These are phyloP conservation scores for Menidia beryllina DNA, from an alignment of 2,113 vertebrate genomes.

Conservation along the genomic window DNA sequence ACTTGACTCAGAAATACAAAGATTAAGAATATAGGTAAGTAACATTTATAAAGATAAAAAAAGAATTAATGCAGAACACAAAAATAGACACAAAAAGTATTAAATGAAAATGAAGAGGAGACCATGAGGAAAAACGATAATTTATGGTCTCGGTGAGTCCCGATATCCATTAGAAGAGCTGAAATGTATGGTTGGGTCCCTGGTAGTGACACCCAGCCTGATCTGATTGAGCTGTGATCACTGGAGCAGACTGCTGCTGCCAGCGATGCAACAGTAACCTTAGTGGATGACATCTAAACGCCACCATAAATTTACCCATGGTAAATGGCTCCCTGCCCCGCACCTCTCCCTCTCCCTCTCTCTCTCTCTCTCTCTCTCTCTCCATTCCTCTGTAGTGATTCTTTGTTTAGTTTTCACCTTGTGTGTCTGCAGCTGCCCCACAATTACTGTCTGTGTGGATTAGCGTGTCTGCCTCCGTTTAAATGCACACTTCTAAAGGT, in stretches of 20 bases:
- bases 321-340: slow-evolving; percentile 10
- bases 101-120: not conserved
- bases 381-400: not conserved
- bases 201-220: slow-evolving; percentile 61
- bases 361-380: slow-evolving; percentile 17
- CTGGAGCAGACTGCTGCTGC: slow-evolving; percentile 41
- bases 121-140: slow-evolving; percentile 45
- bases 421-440: slow-evolving; percentile 33
- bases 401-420: slow-evolving; percentile 1
- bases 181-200: slow-evolving; percentile 67
- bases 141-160: slow-evolving; percentile 53
- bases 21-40: not conserved
- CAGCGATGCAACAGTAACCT: slow-evolving; percentile 55
- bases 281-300: slow-evolving; percentile 47
- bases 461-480: slow-evolving; percentile 38
- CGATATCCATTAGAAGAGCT: slow-evolving; percentile 61
- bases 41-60: too few relatives aligned
- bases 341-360: slow-evolving; percentile 19
- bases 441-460: slow-evolving; percentile 28
- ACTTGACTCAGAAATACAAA: not conserved
- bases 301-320: slow-evolving; percentile 33
- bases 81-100: not conserved
- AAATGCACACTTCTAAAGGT: slow-evolving; percentile 25
- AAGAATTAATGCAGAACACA: slow-evolving; percentile 12
- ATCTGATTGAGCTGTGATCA: slow-evolving; percentile 77